Base-by-base conservation (phyloP, 2,113 vertebrate genomes). In the Chloebia gouldiae region DNA sequence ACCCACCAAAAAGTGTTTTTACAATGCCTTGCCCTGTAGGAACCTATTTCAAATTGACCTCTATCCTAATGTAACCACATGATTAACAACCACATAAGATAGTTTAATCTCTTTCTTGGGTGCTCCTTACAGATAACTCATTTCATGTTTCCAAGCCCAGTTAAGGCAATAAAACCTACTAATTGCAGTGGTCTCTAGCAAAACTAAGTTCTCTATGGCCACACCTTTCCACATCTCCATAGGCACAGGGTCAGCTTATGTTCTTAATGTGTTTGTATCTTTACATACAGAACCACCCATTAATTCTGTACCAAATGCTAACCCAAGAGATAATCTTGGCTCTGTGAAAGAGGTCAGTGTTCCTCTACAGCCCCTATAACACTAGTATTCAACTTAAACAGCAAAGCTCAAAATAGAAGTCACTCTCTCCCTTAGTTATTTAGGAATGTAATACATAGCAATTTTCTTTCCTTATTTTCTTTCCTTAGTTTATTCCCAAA, bases 391-490 rank as follows among this genome's bases (percentile, higher is more conserved):
- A 45, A 35, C 16, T 47, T 65, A 54, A 88, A 53, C 37, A 85
- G 69, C 19, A 89, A 78, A 68, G 49, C 40, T 64, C 2, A 2
- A 89, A 92, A 93, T 15, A 89, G 49, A 81, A 93, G 28, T 54
- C 33, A 71, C 21, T 84, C 39, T 13, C 44, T 88, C 76, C 39
- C 49, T 81, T 69, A 81, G 77, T 81, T 81, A 91, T 24, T 92
- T 13, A 68, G 24, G 23, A 86, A 87, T 71, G 71, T 21, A 84
- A 76, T 20, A 92, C 61, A 75, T 25, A 86, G 80, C 15, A 76
- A 92, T 95, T 92, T 91, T 84, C 60, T 71, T 73, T 83, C 76
- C 69, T 83, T 73, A 40, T 95, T 92, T 91, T 84, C 60, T 71
- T 73, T 83, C 76, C 69, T 83, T 73, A 40, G 25, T 25, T 79